Conservation (phyloP, 2,888 invertebrate genomes). For the Anorthoa munda region DNA sequence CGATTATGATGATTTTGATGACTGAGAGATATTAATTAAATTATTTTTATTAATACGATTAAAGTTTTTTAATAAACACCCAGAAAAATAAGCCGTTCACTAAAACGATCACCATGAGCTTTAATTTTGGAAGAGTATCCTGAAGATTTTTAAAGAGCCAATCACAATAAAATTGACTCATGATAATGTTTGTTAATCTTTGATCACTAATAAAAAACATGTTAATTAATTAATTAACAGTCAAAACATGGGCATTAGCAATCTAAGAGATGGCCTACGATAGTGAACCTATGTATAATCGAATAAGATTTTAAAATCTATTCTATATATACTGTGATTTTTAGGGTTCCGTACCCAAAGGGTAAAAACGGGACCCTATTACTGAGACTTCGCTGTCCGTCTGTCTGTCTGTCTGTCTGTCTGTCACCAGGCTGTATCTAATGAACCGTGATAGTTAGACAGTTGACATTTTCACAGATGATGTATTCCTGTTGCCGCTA, state of each 20-base stretch:
- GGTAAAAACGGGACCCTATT: too few species aligned
- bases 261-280: background rate
- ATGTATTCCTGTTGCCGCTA: too few species aligned
- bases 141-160: background rate
- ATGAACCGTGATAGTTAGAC: too few species aligned
- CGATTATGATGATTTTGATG: background rate
- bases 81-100: background rate
- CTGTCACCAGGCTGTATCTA: too few species aligned
- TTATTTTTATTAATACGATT: background rate
- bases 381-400: too few species aligned
- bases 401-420: too few species aligned
- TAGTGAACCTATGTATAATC: too few species aligned
- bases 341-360: too few species aligned
- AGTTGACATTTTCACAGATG: too few species aligned
- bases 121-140: background rate
- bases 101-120: background rate
- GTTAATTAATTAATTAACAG: background rate
- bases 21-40: background rate
- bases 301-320: background rate
- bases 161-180: background rate
- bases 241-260: background rate
- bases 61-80: background rate
- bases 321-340: too few species aligned
- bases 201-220: too few species aligned
- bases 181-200: background rate